A percentile compares a stretch with the other conserved stretches of the same genome.
These are phyloP conservation scores for Pasiphila rectangulata DNA, from an alignment of 2,888 invertebrate species.

Conservation along the genomic window DNA sequence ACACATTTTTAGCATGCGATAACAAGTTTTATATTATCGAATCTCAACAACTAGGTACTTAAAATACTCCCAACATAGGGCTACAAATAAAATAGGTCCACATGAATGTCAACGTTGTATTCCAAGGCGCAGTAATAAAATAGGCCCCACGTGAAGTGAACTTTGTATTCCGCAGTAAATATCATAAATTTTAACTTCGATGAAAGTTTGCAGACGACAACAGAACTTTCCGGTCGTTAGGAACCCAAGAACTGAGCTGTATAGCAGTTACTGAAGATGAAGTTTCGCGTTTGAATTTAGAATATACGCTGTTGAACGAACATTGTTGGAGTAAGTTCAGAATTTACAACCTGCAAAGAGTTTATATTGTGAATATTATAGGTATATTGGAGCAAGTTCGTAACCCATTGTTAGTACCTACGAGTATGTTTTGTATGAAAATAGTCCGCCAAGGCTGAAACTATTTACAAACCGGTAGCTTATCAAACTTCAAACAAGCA, in stretches of 20 bases:
- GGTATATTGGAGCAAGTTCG: too few species aligned
- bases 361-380: neutral
- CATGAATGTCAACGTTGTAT: too few species aligned
- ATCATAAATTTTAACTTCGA: conserved; percentile 45
- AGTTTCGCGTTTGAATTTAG: conserved; percentile 26
- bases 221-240: conserved; percentile 43
- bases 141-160: conserved; percentile 39
- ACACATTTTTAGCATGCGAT: too few species aligned
- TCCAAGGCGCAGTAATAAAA: too few species aligned
- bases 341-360: conserved; percentile 2
- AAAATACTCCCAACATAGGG: too few species aligned
- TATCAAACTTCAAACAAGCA: conserved; percentile 47
- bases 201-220: conserved; percentile 55
- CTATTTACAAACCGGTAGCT: conserved; percentile 28
- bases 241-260: conserved; percentile 32
- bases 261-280: conserved; percentile 31
- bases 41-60: too few species aligned
- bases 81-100: too few species aligned
- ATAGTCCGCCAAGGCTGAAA: conserved; percentile 15
- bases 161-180: conserved; percentile 44
- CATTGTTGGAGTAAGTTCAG: conserved; percentile 15
- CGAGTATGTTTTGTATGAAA: conserved; percentile 1
- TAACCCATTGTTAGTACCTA: neutral
- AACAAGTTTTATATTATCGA: too few species aligned
- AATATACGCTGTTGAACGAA: conserved; percentile 12